Evolutionary conservation across 2,113 vertebrate genomes (phyloP), one percentile per base, ranked within the genome.

Genomic region (Sprattus sprattus): DNA sequence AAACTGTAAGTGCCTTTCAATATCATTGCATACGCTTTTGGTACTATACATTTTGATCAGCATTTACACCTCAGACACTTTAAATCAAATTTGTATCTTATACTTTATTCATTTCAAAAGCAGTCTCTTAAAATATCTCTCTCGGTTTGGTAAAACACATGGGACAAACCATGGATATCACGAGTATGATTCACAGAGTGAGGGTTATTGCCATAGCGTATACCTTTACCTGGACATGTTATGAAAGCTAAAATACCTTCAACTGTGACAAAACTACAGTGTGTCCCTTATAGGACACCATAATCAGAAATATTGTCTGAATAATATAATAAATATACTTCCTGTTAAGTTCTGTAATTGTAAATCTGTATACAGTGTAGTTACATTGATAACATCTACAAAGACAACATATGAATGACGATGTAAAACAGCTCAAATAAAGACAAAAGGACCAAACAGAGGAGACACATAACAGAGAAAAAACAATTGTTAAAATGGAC

Each of bases 1-100:
- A 78, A 71, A 71, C 64, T 71, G 25, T 32, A 71, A 78, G 71
- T 78, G 71, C 71, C 71, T 78, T 78, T 32, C 25, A 13, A 78
- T 28, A 78, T 78, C 32, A 44, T 39, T 78, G 71, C 71, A 78
- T 78, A 15, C 32, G 39, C 13, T 44, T 44, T 78, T 78, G 71
- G 71, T 39, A 78, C 71, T 78, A 32, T 78, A 32, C 25, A 13
- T 39, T 15, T 15, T 39, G 39, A 28, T 67, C n/a, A 2, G 32
- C 71, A 78, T 39, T 39, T 20, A 78, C 28, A 78, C 32, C 25
- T 28, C 20, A 20, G 6, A 20, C 22, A 13, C 25, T 71, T 71
- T 75, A 75, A 71, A 28, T 28, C 9, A 71, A 6, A 60, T 60
- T 20, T 22, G 50, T 52, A 4, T 67, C 32, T 78, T 75, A 64